Evolutionary conservation across 2,113 vertebrate genomes (phyloP).

Genomic region (Chamaetylas fuelleborni): DNA sequence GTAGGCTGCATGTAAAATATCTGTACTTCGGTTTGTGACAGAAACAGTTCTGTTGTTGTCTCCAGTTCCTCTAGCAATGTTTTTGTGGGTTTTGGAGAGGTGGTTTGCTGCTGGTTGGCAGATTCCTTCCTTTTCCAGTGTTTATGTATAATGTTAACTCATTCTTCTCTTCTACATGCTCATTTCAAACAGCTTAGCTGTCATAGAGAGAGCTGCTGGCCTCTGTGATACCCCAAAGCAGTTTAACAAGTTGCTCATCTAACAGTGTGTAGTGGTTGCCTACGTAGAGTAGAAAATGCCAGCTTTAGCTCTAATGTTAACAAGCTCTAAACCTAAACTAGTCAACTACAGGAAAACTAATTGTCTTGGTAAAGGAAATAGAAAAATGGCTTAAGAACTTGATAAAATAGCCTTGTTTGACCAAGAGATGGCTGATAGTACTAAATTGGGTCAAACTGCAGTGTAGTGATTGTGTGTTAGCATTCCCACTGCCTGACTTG

Average conservation of each 20-base stretch:
- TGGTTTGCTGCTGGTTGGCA: neutral
- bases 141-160: neutral
- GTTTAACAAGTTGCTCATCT: neutral
- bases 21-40: neutral
- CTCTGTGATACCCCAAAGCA: neutral
- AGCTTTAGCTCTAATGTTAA: neutral
- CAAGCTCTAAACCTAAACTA: neutral
- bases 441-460: neutral
- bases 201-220: neutral
- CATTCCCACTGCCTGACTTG: fast-evolving
- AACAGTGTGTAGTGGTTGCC: neutral
- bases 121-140: neutral
- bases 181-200: neutral
- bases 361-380: neutral
- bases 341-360: neutral
- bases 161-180: neutral
- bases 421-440: neutral
- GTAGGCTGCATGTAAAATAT: neutral
- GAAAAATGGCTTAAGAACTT: neutral
- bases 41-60: neutral
- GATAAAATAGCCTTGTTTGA: neutral
- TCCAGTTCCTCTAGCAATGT: neutral
- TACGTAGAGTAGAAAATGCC: neutral
- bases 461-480: neutral
- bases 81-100: neutral